Base-by-base conservation (phyloP, 1,140 invertebrate genomes). In the Meloidogyne hapla region DNA sequence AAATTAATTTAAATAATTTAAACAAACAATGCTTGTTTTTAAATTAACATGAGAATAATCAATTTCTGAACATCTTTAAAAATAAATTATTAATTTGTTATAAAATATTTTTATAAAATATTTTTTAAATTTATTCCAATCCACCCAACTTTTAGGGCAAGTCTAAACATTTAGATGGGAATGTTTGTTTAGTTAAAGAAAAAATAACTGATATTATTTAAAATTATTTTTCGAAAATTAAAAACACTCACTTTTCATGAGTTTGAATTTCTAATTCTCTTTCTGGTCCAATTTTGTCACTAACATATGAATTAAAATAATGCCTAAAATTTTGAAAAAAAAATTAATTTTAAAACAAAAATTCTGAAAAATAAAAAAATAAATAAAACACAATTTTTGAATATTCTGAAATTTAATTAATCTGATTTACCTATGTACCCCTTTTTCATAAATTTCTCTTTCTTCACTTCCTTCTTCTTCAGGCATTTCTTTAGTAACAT, bases 21-120 rank as follows among this genome's bases (percentile, higher is more conserved):
- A 6, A 56, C 48, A n/a, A 56, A 56, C 48, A 56, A 99, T 94
- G 86, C 75, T 81, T 12, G 80, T 83, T 18, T 68, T 80, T 23
- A 79, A 68, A 6, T 56, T 69, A 28, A 81, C 65, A 65, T 77
- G 76, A 10, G 65, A 38, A 70, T 81, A 87, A 56, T 73, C 77
- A 23, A 83, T 40, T n/a, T 85, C 69, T 26, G 75, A 62, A 72
- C 85, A 86, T 63, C 84, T 85, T 70, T 71, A 83, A 77, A 6
- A n/a, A n/a, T n/a, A n/a, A n/a, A n/a, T n/a, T n/a, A n/a, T n/a
- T n/a, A n/a, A n/a, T n/a, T n/a, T n/a, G n/a, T n/a, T n/a, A n/a
- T n/a, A n/a, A n/a, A n/a, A n/a, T n/a, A n/a, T n/a, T n/a, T n/a
- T n/a, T n/a, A n/a, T n/a, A n/a, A n/a, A n/a, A n/a, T n/a, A n/a